Evolutionary conservation across 1,140 invertebrate genomes (phyloP), one percentile per base, ranked within the genome.

Genomic region (Ditylenchus dipsaci): DNA sequence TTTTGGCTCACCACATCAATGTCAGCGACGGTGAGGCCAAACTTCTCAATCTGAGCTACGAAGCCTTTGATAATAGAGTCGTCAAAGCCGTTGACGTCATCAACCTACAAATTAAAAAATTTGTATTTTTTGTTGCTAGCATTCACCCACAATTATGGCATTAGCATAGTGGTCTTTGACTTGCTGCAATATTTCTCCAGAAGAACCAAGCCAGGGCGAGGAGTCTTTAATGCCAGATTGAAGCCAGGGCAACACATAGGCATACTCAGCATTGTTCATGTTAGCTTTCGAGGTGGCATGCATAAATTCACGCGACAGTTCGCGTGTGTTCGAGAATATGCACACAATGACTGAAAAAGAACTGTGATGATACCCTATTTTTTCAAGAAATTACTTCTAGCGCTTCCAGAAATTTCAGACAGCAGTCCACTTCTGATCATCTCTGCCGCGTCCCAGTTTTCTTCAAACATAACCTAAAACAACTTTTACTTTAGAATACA

Each of bases 1-100:
- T n/a, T n/a, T 38, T 11, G 3, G 21, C 53, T 64, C 63, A 76
- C 73, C 66, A 73, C 21, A 68, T 81, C 80, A 26, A 81, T 70
- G 58, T 81, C 80, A 15, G 75, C 67, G 21, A 61, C 61, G 21
- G 65, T 63, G 9, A 81, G 33, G 21, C 78, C 80, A 45, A 69
- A 76, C 27, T 69, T 70, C 62, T 77, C 75, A 19, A 81, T 60
- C 59, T 62, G 66, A 33, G 68, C 43, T 1, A 77, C 43, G 53
- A 81, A 81, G 17, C 64, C 53, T 26, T 67, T 69, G 38, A 82
- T 63, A 26, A 81, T 38, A 0, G 76, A 43, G 62, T 81, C 72
- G 62, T 81, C 79, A 61, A 81, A 81, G 1, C 81, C 79, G 60
- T 81, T 81, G 0, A 83, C 79, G 58, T 81, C 79, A 71, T 81